Conservation (phyloP, 2,797 vertebrate species). For the Coilia nasus region DNA sequence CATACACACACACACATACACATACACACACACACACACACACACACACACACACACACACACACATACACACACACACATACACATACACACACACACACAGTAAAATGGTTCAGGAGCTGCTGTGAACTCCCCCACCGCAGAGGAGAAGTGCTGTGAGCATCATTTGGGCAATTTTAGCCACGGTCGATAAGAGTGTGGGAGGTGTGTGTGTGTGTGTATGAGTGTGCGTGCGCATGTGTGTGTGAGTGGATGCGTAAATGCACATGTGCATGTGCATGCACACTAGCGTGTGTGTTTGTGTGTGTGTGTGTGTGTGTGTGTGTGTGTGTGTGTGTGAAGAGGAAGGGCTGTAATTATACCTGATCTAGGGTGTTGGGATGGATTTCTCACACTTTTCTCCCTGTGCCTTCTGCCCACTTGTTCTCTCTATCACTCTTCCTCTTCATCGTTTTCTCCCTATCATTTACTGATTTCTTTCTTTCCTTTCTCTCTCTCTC, state of each 20-base stretch:
- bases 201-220: no score
- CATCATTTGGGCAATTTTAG: conserved; percentile 11
- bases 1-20: no score
- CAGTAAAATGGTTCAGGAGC: neutral
- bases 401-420: neutral
- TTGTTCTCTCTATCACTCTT: neutral
- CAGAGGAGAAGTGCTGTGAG: neutral
- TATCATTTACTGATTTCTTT: neutral
- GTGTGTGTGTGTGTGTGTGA: neutral
- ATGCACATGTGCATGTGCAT: no score
- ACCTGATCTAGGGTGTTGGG: neutral
- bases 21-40: no score
- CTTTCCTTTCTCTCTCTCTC: neutral
- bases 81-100: no score
- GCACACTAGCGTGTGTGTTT: no score
- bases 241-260: no score
- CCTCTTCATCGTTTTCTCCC: neutral
- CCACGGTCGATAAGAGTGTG: neutral
- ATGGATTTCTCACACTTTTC: neutral
- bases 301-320: no score
- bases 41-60: no score
- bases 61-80: no score
- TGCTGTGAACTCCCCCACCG: neutral
- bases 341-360: neutral
- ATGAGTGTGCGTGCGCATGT: no score